Evolutionary conservation across 2,113 vertebrate genomes (phyloP).

Genomic region (Galbula dea): DNA sequence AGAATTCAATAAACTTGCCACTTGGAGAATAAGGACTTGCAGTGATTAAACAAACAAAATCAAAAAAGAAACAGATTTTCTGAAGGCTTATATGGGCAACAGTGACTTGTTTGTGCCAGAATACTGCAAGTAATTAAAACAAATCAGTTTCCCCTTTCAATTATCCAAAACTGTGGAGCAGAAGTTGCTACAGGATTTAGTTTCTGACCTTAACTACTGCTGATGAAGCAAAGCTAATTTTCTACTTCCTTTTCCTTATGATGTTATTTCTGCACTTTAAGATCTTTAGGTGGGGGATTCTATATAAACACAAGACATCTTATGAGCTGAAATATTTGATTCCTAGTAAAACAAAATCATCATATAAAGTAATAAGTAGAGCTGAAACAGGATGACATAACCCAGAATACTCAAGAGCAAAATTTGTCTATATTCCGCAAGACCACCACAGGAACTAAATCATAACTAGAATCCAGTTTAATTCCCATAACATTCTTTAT

Average conservation of each 20-base stretch:
- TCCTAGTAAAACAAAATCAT: not conserved
- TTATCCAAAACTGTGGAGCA: no score
- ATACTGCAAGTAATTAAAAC: not conserved
- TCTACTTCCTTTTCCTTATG: not conserved
- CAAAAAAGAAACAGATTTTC: not conserved
- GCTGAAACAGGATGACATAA: not conserved
- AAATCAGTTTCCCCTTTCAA: no score
- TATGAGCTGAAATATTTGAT: not conserved
- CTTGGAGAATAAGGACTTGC: not conserved
- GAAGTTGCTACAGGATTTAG: not conserved
- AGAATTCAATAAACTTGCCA: not conserved
- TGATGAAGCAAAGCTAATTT: not conserved
- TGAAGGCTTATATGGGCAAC: not conserved
- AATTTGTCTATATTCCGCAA: not conserved
- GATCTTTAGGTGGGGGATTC: not conserved
- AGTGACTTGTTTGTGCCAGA: not conserved
- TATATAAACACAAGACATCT: not conserved
- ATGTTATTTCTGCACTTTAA: not conserved
- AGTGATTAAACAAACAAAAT: not conserved
- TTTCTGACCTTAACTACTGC: not conserved
- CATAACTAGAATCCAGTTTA: not conserved
- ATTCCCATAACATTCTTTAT: not conserved
- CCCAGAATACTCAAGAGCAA: not conserved
- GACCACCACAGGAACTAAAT: not conserved
- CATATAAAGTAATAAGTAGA: not conserved